Evolutionary conservation across 2,888 invertebrate genomes (phyloP).

Genomic region (Pachycephus smyrnensis): DNA sequence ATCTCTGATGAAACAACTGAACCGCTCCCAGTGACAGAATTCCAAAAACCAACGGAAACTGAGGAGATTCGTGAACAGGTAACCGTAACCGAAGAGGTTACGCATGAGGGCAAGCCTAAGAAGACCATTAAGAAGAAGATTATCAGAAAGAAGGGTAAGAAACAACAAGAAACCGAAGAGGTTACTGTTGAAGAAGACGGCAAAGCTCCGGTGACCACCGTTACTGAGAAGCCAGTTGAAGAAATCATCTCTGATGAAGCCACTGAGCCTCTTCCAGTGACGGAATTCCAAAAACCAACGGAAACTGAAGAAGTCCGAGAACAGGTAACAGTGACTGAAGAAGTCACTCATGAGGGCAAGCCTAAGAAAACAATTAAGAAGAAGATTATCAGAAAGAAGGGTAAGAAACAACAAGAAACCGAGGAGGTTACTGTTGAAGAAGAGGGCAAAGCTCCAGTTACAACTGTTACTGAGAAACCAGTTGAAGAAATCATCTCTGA

Average conservation of each 20-base stretch:
- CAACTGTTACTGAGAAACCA: slow-evolving; percentile 56
- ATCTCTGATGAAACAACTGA: slow-evolving; percentile 33
- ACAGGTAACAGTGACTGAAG: slow-evolving; percentile 42
- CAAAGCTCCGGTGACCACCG: slow-evolving; percentile 34
- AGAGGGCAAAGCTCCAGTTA: slow-evolving; percentile 61
- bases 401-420: slow-evolving; percentile 63
- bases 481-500: slow-evolving; percentile 36
- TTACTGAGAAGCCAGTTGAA: slow-evolving; percentile 39
- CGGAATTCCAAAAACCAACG: slow-evolving; percentile 13
- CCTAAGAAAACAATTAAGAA: slow-evolving; percentile 56
- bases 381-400: slow-evolving; percentile 61
- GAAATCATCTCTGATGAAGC: slow-evolving; percentile 45
- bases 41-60: slow-evolving; percentile 42
- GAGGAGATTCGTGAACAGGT: slow-evolving; percentile 24
- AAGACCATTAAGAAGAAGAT: slow-evolving; percentile 54
- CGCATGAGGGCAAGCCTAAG: no score
- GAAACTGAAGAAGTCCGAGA: slow-evolving; percentile 44
- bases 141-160: slow-evolving; percentile 57
- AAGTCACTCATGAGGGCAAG: slow-evolving; percentile 35
- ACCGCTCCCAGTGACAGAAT: slow-evolving; percentile 35
- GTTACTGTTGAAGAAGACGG: slow-evolving; percentile 66
- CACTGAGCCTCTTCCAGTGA: slow-evolving; percentile 47
- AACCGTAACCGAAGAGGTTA: slow-evolving; percentile 33
- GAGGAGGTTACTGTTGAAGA: slow-evolving; percentile 64
- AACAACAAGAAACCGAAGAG: slow-evolving; percentile 59